These are phyloP conservation scores for Tympanuchus pallidicinctus DNA, from an alignment of 2,113 vertebrate genomes.

Conservation along the genomic window DNA sequence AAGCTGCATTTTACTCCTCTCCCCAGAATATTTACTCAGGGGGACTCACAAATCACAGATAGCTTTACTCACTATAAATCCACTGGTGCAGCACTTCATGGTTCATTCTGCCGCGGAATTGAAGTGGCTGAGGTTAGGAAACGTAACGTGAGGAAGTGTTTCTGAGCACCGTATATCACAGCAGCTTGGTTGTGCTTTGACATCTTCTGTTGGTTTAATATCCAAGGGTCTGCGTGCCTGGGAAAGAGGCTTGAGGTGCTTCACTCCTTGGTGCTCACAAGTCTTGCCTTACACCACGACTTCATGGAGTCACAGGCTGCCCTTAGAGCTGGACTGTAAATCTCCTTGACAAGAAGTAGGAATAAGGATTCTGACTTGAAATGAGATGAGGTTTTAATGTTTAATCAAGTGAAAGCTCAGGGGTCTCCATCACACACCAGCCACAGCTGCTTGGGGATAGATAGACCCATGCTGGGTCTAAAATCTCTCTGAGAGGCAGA, in stretches of 20 bases:
- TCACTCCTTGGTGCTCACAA: not conserved
- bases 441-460: not conserved
- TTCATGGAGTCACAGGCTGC: not conserved
- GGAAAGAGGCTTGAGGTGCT: not conserved
- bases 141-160: not conserved
- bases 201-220: not conserved
- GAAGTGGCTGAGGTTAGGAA: not conserved
- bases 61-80: conserved; percentile 9
- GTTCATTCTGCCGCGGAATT: not conserved
- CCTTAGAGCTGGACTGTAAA: conserved; percentile 26
- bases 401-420: not conserved
- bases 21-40: not conserved
- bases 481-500: conserved; percentile 8
- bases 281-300: not conserved
- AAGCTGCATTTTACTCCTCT: not conserved
- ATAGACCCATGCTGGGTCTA: not conserved
- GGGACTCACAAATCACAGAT: not conserved
- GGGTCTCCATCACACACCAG: not conserved
- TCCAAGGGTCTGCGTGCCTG: not conserved
- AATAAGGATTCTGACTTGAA: not conserved
- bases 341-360: not conserved
- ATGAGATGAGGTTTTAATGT: not conserved
- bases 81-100: not conserved
- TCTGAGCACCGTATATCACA: not conserved
- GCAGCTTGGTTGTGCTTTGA: not conserved